Conservation (phyloP, 2,888 invertebrate genomes). For the Pseudolycoriella hygida region DNA sequence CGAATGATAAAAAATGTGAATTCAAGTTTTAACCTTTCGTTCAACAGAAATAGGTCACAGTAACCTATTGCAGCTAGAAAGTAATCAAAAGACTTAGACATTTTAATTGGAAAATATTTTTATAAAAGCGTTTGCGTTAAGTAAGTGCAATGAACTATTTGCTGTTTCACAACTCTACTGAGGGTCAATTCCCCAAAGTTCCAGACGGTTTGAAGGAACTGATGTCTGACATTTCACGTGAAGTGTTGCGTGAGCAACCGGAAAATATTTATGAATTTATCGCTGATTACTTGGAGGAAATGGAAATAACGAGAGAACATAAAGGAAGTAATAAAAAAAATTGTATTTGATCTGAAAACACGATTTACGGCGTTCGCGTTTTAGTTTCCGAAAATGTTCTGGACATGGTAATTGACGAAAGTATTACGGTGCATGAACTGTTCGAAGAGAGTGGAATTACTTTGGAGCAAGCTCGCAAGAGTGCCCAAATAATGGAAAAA, state of each 20-base stretch:
- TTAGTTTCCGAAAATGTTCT: not conserved
- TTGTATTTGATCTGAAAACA: not conserved
- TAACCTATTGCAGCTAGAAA: too few relatives aligned
- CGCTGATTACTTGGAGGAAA: conserved; percentile 45
- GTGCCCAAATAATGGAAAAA: not conserved
- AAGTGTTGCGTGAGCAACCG: conserved; percentile 53
- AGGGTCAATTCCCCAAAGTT: conserved; percentile 17
- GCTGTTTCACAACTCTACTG: not conserved
- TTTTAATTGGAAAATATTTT: too few relatives aligned
- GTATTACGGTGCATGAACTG: not conserved
- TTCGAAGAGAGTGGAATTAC: not conserved
- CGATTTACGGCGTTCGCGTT: not conserved
- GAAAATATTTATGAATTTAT: conserved; percentile 43
- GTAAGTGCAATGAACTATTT: conserved; percentile 4
- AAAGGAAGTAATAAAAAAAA: conserved; percentile 15
- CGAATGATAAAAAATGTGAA: too few relatives aligned
- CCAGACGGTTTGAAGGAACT: conserved; percentile 52
- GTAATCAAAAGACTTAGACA: too few relatives aligned
- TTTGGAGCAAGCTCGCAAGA: not conserved
- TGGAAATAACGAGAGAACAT: conserved; percentile 44
- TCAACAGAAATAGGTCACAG: too few relatives aligned
- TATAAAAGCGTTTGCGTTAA: not conserved
- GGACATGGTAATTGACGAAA: conserved; percentile 2
- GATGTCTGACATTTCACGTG: conserved; percentile 53
- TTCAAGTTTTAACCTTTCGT: too few relatives aligned